Percentiles rank a stretch among this genome's conserved stretches.
Evolutionary conservation across 2,888 invertebrate species (phyloP).

Genomic region (Heliconius sara): DNA sequence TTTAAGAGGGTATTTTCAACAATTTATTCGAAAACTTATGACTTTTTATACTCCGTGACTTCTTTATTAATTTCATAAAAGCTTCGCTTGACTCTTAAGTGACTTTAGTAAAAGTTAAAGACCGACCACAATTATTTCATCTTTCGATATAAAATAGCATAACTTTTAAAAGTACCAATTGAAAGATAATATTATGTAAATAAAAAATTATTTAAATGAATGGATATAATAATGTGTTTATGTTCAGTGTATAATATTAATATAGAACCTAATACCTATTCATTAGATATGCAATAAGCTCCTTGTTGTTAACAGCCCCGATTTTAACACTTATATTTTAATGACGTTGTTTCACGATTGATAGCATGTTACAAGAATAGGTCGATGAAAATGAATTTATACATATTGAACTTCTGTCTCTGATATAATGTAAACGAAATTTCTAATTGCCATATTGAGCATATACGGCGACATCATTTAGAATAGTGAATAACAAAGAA

Average conservation of each 20-base stretch:
- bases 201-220: too few relatives aligned
- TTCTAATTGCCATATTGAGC: too few relatives aligned
- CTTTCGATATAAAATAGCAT: background rate
- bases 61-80: conserved; percentile 16
- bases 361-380: background rate
- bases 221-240: background rate
- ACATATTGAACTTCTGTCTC: background rate
- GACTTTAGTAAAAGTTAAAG: conserved; percentile 1
- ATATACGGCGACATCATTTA: too few relatives aligned
- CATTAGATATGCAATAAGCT: background rate
- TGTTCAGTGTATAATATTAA: background rate
- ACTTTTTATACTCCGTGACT: conserved; percentile 6
- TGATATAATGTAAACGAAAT: background rate
- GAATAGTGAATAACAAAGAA: too few relatives aligned
- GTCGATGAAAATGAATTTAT: background rate
- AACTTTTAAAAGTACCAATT: background rate
- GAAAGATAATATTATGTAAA: background rate
- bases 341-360: background rate
- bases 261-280: background rate
- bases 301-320: too few relatives aligned
- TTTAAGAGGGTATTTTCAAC: background rate
- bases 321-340: background rate
- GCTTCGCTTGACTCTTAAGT: conserved; percentile 15
- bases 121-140: background rate
- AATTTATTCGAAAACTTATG: conserved; percentile 13